Percentiles rank a stretch among this genome's conserved stretches.
Conservation (phyloP, 2,113 vertebrate genomes). For the Passer montanus region DNA sequence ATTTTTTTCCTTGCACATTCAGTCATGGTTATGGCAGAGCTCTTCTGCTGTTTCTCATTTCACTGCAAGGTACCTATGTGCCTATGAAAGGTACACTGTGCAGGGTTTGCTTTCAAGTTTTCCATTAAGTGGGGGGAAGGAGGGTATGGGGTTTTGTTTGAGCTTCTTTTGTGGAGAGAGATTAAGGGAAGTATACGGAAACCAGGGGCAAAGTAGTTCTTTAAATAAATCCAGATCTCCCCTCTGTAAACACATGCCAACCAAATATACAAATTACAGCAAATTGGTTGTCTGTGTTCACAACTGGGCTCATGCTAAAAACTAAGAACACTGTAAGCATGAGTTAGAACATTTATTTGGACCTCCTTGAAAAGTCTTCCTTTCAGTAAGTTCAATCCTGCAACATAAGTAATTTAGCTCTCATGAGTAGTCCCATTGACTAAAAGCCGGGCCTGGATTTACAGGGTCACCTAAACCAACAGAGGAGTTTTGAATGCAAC, state of each 20-base stretch:
- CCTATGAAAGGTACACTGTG: slow-evolving; percentile 17
- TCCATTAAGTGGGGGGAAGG: not conserved
- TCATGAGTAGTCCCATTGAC: slow-evolving; percentile 64
- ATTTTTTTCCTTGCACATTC: slow-evolving; percentile 1
- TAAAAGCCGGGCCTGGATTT: slow-evolving; percentile 38
- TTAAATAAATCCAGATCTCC: slow-evolving; percentile 42
- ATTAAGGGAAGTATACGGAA: slow-evolving; percentile 16
- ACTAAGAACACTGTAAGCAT: slow-evolving; percentile 1
- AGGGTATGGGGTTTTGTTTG: not conserved
- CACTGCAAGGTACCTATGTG: slow-evolving; percentile 31
- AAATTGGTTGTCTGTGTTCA: not conserved
- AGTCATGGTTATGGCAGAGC: slow-evolving; percentile 14
- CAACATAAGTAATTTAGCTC: slow-evolving; percentile 36
- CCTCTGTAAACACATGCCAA: slow-evolving; percentile 35
- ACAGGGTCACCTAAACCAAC: slow-evolving; percentile 68
- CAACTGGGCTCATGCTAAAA: slow-evolving; percentile 11
- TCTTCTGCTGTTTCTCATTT: slow-evolving; percentile 61
- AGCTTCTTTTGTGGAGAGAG: slow-evolving; percentile 28
- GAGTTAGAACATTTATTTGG: slow-evolving; percentile 36
- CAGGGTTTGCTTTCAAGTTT: slow-evolving; percentile 40
- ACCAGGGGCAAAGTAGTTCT: slow-evolving; percentile 2
- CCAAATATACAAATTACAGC: slow-evolving; percentile 36
- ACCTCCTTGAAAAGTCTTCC: slow-evolving; percentile 54
- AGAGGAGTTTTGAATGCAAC: slow-evolving; percentile 48
- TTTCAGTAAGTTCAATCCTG: slow-evolving; percentile 38